Conservation (phyloP, 2,113 vertebrate species). For the Neodon shergylaensis region DNA sequence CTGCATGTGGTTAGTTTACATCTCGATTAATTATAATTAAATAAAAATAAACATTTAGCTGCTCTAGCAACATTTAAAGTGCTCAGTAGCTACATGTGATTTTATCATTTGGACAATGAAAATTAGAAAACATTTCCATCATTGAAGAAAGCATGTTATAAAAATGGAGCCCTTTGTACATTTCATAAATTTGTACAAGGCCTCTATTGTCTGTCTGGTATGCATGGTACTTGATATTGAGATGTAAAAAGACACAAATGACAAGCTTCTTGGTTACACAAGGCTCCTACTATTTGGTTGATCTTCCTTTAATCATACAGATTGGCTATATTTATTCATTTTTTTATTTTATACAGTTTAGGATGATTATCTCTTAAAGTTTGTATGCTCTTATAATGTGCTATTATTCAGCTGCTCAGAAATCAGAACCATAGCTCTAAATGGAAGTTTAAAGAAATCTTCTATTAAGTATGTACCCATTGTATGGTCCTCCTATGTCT, state of each 20-base stretch:
- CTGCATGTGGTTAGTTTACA: constrained; percentile 10
- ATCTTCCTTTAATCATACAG: not conserved
- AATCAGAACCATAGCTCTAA: constrained; percentile 36
- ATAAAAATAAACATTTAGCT: constrained; percentile 11
- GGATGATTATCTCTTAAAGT: not conserved
- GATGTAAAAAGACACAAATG: not conserved
- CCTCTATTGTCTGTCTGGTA: not conserved
- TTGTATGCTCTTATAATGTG: not conserved
- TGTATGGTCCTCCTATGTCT: not conserved
- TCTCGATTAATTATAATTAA: constrained; percentile 52
- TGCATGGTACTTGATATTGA: not conserved
- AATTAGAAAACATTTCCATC: not conserved
- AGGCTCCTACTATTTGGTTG: not conserved
- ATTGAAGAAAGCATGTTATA: not conserved
- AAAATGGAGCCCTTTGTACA: not conserved
- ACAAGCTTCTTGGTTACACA: not conserved
- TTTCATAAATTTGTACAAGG: constrained; percentile 43
- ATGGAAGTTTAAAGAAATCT: constrained; percentile 44
- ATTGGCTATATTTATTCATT: constrained; percentile 8
- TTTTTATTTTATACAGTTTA: not conserved
- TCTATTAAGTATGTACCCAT: not conserved
- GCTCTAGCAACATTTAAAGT: constrained; percentile 6
- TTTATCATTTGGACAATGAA: not conserved
- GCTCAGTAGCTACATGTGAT: not conserved
- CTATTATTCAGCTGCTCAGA: not conserved